Evolutionary conservation across 2,797 vertebrate genomes (phyloP), one percentile per base, ranked within the genome.

Genomic region (Eurystomus glaucurus): DNA sequence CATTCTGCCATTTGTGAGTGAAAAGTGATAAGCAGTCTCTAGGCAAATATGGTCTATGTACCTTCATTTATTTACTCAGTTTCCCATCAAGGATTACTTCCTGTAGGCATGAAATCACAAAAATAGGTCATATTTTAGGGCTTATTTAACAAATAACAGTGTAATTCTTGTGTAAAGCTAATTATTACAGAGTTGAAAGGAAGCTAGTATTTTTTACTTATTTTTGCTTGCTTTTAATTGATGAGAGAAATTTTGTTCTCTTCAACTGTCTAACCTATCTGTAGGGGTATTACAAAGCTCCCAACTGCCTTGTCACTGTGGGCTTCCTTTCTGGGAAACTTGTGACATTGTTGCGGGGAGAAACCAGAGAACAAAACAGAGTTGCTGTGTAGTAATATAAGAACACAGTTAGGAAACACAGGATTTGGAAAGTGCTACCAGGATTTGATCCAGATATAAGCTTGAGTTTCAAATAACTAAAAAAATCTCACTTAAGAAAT

Each of bases 401-500:
- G 22, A 85, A 71, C 13, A 84, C 9, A n/a, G 5, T 41, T 51
- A 58, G 46, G 14, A 88, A 75, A 25, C 17, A 75, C 5, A 39
- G 0, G 0, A 33, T 51, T 50, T 8, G 0, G 18, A 62, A 55
- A 77, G 15, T n/a, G 18, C 17, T 66, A 22, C 12, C 9, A 48
- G 29, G 2, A 10, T 62, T 71, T 86, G 6, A 66, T 61, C 11
- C 51, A 91, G 22, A 52, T 5, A 50, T 33, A 78, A 57, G 5
- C 9, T 4, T 61, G 5, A 62, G 6, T 61, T 83, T 61, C 50
- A 86, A 52, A 28, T 5, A 66, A 37, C 5, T 22, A 22, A 41
- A 41, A 62, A 10, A 1, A 0, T 1, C 9, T 29, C 11, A 51
- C 10, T 43, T 48, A 37, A 54, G 20, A 91, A 54, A 55, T 26